Evolutionary conservation across 2,797 vertebrate genomes (phyloP), one percentile per base, ranked within the genome.

Genomic region (Enteromius afrohamiltoni): DNA sequence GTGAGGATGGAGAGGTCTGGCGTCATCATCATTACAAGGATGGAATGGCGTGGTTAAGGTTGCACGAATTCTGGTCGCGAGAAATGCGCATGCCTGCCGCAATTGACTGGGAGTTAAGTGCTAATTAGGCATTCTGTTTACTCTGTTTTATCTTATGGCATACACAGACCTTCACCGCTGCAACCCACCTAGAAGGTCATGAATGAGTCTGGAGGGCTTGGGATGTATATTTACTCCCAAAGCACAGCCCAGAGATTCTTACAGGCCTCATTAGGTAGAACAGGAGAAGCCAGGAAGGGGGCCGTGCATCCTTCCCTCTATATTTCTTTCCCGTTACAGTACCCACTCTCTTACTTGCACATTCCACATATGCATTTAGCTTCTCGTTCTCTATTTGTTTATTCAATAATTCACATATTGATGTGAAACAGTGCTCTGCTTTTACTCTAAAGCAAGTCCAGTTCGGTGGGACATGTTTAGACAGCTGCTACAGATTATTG

Each of bases 381-480:
- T 91, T 91, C 86, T 86, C 89, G 13, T 64, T 86, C 83, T 80
- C 87, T 83, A 90, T 94, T 94, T 94, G 93, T 94, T 94, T 93
- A 87, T 93, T 85, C 84, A 91, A 91, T 90, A 89, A 89, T 91
- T 89, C 87, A 86, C 88, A 68, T 92, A 91, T 93, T 90, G 93
- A 89, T 88, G 85, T 88, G 85, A 91, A 88, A 76, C 80, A 79
- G 77, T 69, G 85, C 87, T 89, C 70, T 91, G 88, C 92, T 95
- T 94, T 92, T 86, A 86, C 88, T 89, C 68, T 49, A 78, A 89
- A 84, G 87, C 82, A 79, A 85, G 80, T 83, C 64, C 82, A 64
- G 80, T 90, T 89, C 73, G 84, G 77, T 88, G 83, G 91, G 90
- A 93, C 90, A 79, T 95, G 93, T 94, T 95, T 95, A 87, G 87